Evolutionary conservation across 2,113 vertebrate genomes (phyloP).

Genomic region (Hyaena hyaena): DNA sequence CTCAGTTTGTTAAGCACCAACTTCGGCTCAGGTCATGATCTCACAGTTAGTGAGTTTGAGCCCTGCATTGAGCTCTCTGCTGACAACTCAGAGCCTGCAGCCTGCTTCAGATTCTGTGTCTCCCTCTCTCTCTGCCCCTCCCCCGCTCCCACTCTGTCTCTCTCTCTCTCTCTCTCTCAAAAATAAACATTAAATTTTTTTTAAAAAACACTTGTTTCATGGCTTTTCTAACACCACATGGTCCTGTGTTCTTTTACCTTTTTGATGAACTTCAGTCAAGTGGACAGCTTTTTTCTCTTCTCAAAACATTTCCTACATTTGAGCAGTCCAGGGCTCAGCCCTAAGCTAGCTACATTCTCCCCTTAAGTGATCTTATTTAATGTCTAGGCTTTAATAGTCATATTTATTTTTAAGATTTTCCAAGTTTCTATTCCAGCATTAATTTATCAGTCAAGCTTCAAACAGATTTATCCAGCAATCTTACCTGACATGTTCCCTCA

Average conservation of each 20-base stretch:
- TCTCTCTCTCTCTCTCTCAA: no score
- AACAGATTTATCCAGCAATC: neutral
- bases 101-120: no score
- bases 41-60: no score
- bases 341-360: neutral
- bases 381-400: neutral
- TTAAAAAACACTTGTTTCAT: neutral
- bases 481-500: neutral
- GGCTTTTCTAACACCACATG: neutral
- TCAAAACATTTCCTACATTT: neutral
- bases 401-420: neutral
- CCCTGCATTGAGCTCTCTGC: no score
- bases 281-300: neutral
- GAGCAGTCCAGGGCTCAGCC: neutral
- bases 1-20: no score
- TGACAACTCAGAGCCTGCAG: no score
- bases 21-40: no score
- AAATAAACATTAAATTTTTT: no score
- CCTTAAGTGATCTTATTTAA: neutral
- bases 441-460: neutral
- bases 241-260: neutral
- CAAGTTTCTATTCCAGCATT: neutral
- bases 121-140: no score
- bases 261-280: neutral
- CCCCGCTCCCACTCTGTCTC: no score